Evolutionary conservation across 2,888 invertebrate species (phyloP), one percentile per base, ranked within the genome.

Genomic region (Ceriagrion tenellum): DNA sequence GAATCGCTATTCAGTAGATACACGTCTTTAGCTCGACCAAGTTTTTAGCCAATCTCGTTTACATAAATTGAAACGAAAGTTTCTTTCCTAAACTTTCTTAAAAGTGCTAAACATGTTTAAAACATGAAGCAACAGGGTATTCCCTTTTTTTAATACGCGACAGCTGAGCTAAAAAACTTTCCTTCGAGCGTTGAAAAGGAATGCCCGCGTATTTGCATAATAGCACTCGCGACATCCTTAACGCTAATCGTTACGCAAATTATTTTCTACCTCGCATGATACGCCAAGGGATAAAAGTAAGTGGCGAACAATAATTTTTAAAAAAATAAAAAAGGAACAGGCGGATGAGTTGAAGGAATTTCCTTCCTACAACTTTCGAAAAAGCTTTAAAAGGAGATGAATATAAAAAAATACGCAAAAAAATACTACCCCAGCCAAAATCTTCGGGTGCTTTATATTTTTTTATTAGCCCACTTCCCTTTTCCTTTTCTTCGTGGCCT

Each of bases 81-180:
- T 81, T 18, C n/a, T 18, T 18, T 59, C 10, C 1, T 81, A 35
- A 0, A 30, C 30, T 35, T 81, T 81, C 35, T 13, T 3, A 12
- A 35, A 30, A 35, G 69, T 35, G 35, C 13, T 2, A 81, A 0
- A 81, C 23, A 81, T 81, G 81, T 81, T 35, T 81, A 81, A 35
- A 81, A 81, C 81, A 81, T 81, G 81, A 81, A 81, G 81, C 30
- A 35, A 81, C 81, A 35, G 30, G 81, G 81, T 35, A 81, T 81
- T 81, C n/a, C n/a, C 2, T 47, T 47, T 47, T 59, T 69, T 81
- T 81, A 81, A 81, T 81, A 12, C 35, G 81, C 81, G 81, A 35
- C 81, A 35, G 35, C 16, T 35, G 18, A 81, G 81, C 35, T 81
- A 30, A 35, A n/a, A 59, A 81, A 81, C 30, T 81, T 81, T 35